Evolutionary conservation across 2,113 vertebrate genomes (phyloP), one percentile per base, ranked within the genome.

Genomic region (Eretmodus cyanostictus): DNA sequence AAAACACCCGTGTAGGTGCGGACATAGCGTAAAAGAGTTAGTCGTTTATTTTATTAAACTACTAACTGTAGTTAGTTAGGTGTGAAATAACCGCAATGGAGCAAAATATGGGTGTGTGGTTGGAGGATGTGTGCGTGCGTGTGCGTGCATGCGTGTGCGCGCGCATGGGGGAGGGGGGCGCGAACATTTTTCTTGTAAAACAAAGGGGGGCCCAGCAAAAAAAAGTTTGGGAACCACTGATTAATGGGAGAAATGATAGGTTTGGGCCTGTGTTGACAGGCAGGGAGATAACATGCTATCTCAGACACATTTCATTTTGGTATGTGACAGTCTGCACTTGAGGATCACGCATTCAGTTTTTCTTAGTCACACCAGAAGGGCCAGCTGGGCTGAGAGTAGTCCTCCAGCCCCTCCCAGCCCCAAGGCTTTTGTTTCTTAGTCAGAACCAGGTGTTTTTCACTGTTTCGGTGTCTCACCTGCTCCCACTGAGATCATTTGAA

Each of bases 251-350:
- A n/a, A 29, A 40, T 2, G n/a, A 9, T 40, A 6, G 5, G 5
- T 13, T 27, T 14, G 22, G 3, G 6, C 4, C 16, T 22, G 40
- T 36, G 47, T 38, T 80, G 66, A 59, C 55, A 82, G 12, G 2
- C 85, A 13, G 24, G 34, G 22, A 59, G 54, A 59, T 55, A 1
- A 78, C 45, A 7, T 5, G 11, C 14, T n/a, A 36, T 61, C 68
- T 68, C 36, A n/a, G 17, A 49, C 61, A 79, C 86, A 57, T 40
- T 47, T 89, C 80, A 76, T 53, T 90, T 80, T 73, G 63, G 86
- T 80, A 90, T 93, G 91, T 82, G 86, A 76, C 47, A 9, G 55
- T 61, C 36, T 83, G 34, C 38, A 83, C n/a, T 45, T 63, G 31
- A 82, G 40, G 9, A 7, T 86, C 9, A 45, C 34, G 40, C 8